Evolutionary conservation across 2,888 invertebrate species (phyloP).

Genomic region (Heteromyza rotundicornis): DNA sequence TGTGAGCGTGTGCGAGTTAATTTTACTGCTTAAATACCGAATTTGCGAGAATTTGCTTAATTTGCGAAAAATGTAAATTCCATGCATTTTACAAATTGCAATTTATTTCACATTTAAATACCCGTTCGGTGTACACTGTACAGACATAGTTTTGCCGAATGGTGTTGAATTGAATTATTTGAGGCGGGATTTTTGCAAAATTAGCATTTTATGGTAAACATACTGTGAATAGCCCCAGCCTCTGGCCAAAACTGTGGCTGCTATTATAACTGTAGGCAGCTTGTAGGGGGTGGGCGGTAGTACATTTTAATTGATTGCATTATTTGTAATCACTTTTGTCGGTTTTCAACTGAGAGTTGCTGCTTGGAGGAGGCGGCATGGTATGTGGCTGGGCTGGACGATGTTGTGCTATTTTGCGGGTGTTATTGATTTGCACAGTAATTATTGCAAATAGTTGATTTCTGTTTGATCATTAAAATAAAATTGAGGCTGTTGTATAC

Average conservation of each 20-base stretch:
- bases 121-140: too few relatives aligned
- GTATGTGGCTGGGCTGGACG: too few relatives aligned
- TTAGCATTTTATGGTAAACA: too few relatives aligned
- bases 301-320: slow-evolving; percentile 2
- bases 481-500: too few relatives aligned
- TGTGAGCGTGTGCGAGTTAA: background rate
- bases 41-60: slow-evolving; percentile 3
- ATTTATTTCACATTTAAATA: background rate
- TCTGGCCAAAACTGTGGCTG: too few relatives aligned
- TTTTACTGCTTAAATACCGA: background rate
- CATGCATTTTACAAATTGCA: background rate
- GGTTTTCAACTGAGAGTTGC: background rate
- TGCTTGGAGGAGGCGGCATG: too few relatives aligned
- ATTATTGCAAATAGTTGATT: background rate
- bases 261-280: background rate
- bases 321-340: slow-evolving; percentile 2
- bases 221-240: too few relatives aligned
- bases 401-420: too few relatives aligned
- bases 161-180: too few relatives aligned
- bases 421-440: background rate
- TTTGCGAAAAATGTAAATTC: slow-evolving; percentile 3
- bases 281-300: background rate
- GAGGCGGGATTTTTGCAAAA: too few relatives aligned
- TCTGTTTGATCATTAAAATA: background rate
- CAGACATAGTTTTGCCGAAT: too few relatives aligned